Evolutionary conservation across 2,113 vertebrate species (phyloP).

Genomic region (Promerops cafer): DNA sequence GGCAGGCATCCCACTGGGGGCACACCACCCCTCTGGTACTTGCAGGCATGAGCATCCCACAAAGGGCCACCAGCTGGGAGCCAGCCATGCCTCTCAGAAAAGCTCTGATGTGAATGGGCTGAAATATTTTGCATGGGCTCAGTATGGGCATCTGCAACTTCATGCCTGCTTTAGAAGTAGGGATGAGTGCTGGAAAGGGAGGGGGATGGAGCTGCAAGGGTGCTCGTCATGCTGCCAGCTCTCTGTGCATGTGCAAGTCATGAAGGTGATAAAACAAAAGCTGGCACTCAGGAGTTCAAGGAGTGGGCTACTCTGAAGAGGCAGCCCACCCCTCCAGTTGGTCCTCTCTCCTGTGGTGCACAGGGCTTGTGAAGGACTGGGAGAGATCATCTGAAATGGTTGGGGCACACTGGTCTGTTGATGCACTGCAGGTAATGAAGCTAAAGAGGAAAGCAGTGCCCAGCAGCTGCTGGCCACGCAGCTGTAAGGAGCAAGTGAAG

Average conservation of each 20-base stretch:
- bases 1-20: background rate
- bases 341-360: background rate
- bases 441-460: background rate
- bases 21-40: background rate
- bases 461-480: background rate
- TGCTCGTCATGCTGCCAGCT: rapidly evolving
- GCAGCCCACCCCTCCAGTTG: background rate
- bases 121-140: background rate
- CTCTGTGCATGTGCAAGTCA: background rate
- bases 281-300: background rate
- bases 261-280: background rate
- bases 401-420: background rate
- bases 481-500: background rate
- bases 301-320: background rate
- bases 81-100: background rate
- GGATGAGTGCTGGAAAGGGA: background rate
- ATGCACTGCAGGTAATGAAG: background rate
- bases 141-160: background rate
- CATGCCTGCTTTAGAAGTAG: background rate
- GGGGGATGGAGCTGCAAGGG: background rate
- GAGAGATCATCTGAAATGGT: background rate
- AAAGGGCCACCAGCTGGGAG: background rate
- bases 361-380: background rate
- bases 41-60: background rate
- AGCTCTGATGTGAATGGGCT: rapidly evolving